These are phyloP conservation scores for Macrophya annulata DNA, from an alignment of 2,888 invertebrate species.

Conservation along the genomic window DNA sequence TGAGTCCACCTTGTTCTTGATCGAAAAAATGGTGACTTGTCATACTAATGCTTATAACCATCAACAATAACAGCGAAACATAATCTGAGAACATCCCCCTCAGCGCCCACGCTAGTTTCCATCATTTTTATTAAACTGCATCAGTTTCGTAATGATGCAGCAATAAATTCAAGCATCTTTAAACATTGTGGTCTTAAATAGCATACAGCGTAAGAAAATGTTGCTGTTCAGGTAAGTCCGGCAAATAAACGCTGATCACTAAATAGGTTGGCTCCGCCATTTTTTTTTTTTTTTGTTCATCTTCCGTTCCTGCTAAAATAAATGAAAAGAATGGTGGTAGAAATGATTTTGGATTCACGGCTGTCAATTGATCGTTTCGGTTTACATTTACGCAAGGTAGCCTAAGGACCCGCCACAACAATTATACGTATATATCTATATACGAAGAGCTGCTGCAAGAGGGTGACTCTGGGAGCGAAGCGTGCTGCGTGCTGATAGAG, in stretches of 20 bases:
- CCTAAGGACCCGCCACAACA: slow-evolving; percentile 42
- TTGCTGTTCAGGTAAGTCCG: neutral
- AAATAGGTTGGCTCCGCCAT: slow-evolving; percentile 16
- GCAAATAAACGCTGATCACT: neutral
- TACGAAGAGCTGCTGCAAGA: slow-evolving; percentile 21
- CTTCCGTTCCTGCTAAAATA: neutral
- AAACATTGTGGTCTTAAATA: neutral
- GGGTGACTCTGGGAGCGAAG: slow-evolving; percentile 37
- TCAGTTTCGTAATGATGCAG: neutral
- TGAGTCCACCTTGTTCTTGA: neutral
- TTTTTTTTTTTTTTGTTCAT: slow-evolving; percentile 9
- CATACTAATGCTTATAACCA: neutral
- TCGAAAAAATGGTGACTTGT: neutral
- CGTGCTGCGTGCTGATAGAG: slow-evolving; percentile 43
- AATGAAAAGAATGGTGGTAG: neutral
- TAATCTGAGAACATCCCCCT: neutral
- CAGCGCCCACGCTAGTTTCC: neutral
- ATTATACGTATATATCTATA: slow-evolving; percentile 29
- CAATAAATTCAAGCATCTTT: neutral
- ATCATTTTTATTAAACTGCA: neutral
- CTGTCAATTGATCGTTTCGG: slow-evolving; percentile 13
- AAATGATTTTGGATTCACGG: neutral
- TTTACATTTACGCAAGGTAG: slow-evolving; percentile 38
- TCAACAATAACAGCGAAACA: neutral
- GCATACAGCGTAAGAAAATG: neutral